Base-by-base conservation (phyloP, 2,888 invertebrate species). In the Sipha maydis region DNA sequence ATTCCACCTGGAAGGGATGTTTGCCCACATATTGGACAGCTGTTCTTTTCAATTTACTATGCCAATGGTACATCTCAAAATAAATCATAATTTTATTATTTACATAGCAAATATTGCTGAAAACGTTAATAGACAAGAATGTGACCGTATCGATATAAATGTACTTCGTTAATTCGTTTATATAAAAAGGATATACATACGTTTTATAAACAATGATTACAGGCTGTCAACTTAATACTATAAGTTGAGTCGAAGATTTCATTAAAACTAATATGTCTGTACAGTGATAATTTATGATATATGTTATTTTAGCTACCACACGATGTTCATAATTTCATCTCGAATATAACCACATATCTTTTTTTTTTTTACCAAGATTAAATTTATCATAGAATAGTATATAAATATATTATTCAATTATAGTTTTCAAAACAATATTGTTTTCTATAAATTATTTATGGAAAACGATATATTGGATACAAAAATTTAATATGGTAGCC, bases 1-100 rank as follows among this genome's bases (percentile, higher is more conserved):
- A 38, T 56, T 38, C 56, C 71, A 79, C 71, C 71, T 73, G 80
- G 86, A 80, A 86, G 80, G 79, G 85, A 78, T 69, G 48, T 41
- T 41, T 25, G 41, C 31, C 67, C 17, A 28, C 38, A n/a, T 31
- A 84, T 28, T 14, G 69, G 67, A 84, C 78, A 25, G 84, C 85
- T 61, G 85, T 67, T 77, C n/a, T 69, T 69, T n/a, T 83, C 21
- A 21, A 21, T 41, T 67, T 19, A 9, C 17, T 31, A 54, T 56
- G 31, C 34, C 73, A 83, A 56, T 14, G 48, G 25, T 83, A 56
- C 19, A 34, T 83, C 56, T 83, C 54, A 75, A 83, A 83, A 83
- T 83, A 83, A 75, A 75, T 19, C 34, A 34, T 34, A 34, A 31
- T 31, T 25, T 71, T 83, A 41, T 67, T 38, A 38, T 17, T 38